Percentiles rank a stretch among this genome's conserved stretches.
phyloP scores from a whole-genome alignment of 2,797 vertebrate genomes.

The Enteromius trimaculatus region DNA sequence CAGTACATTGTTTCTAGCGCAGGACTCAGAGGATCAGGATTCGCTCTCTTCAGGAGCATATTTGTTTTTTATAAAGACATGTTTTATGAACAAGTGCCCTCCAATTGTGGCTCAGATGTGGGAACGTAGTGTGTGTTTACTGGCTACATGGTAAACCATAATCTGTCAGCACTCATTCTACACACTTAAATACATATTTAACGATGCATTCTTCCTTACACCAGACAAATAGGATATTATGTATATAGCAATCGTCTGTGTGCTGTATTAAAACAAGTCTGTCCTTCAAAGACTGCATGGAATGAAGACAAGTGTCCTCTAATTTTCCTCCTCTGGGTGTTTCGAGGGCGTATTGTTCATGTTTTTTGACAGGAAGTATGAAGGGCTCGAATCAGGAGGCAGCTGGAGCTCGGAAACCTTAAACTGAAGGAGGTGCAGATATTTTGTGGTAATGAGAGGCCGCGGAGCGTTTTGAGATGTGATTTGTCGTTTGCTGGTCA shows the following conservation, averaged over 20 bases:
- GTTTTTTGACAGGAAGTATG: not conserved
- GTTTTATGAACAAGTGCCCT: slow-evolving; percentile 5
- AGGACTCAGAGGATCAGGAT: not conserved
- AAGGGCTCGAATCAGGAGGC: slow-evolving; percentile 8
- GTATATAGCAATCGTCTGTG: not conserved
- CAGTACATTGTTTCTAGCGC: not conserved
- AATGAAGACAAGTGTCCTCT: slow-evolving; percentile 21
- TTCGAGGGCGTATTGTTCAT: slow-evolving; percentile 14
- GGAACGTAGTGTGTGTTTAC: slow-evolving; percentile 9
- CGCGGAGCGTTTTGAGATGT: not conserved
- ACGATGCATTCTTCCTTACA: not conserved
- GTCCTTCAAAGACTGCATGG: not conserved
- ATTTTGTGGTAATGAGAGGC: not conserved
- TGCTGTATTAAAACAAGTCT: not conserved
- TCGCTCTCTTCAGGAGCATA: no score
- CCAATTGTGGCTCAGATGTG: slow-evolving; percentile 20
- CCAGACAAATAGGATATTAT: not conserved
- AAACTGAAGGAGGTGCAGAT: slow-evolving; percentile 11
- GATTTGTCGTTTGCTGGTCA: not conserved
- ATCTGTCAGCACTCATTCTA: not conserved
- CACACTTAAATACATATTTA: not conserved
- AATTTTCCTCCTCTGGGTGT: slow-evolving; percentile 14
- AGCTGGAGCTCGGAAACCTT: slow-evolving; percentile 10
- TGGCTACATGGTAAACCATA: not conserved
- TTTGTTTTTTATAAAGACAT: not conserved